phyloP scores from a whole-genome alignment of 2,113 vertebrate species.

The Melospiza georgiana region DNA sequence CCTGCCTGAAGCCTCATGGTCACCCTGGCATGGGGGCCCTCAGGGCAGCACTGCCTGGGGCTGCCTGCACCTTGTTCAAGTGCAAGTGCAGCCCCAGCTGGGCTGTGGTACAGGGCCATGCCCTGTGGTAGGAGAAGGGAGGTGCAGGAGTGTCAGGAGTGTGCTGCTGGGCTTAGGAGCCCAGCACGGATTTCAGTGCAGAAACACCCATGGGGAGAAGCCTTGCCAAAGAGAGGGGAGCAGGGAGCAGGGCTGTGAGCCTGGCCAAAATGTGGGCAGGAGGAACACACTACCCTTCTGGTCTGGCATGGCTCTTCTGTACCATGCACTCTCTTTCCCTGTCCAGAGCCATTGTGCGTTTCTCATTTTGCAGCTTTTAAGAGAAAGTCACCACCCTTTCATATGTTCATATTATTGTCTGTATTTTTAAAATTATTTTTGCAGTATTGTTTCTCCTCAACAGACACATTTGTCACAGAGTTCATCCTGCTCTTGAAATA shows the following conservation, averaged over 20 bases:
- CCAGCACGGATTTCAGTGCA: background rate
- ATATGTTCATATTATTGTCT: background rate
- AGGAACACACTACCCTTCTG: background rate
- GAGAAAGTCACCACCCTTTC: background rate
- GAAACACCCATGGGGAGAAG: background rate
- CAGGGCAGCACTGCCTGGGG: background rate
- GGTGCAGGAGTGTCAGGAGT: background rate
- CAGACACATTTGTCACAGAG: background rate
- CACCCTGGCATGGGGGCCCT: accelerated
- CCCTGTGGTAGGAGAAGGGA: background rate
- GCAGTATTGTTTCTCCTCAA: background rate
- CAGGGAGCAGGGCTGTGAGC: background rate
- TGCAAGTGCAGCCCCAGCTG: accelerated
- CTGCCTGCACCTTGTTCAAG: background rate
- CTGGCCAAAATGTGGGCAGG: background rate
- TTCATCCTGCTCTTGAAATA: background rate
- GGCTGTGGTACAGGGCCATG: background rate
- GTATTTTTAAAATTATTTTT: background rate
- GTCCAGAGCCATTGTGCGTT: background rate
- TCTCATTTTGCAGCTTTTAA: background rate
- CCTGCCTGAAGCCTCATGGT: background rate
- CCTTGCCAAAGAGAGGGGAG: background rate
- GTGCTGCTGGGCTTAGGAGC: background rate
- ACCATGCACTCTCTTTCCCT: background rate
- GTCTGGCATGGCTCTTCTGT: background rate